Percentiles rank a stretch among this genome's conserved stretches.
phyloP scores from a whole-genome alignment of 1,140 invertebrate species.

The Ceratina calcarata region DNA sequence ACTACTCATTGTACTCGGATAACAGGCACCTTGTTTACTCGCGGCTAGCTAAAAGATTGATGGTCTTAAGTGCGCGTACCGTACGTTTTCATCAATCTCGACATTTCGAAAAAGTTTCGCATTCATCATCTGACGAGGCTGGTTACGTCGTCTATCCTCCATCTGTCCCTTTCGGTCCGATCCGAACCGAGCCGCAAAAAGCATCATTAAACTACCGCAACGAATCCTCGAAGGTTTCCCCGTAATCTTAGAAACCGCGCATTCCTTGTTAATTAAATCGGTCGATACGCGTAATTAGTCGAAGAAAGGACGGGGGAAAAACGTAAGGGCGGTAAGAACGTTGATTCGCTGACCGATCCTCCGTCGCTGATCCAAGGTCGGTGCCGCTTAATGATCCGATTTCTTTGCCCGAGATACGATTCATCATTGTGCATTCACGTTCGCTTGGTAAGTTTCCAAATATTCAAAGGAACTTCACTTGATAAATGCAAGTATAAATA shows the following conservation, averaged over 20 bases:
- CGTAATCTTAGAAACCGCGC: constrained; percentile 5
- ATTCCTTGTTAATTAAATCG: constrained; percentile 17
- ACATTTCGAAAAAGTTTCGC: not conserved
- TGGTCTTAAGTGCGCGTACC: not conserved
- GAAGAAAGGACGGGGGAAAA: not conserved
- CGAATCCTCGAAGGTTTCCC: not conserved
- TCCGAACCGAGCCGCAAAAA: not conserved
- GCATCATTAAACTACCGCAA: not conserved
- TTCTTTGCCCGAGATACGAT: constrained; percentile 63
- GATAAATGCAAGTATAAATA: not conserved
- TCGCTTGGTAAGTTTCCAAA: not conserved
- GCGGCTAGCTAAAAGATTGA: not conserved
- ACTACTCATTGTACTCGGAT: not conserved
- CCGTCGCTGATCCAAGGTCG: constrained; percentile 26
- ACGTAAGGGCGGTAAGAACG: not conserved
- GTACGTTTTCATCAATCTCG: constrained; percentile 5
- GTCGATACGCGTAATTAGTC: constrained; percentile 15
- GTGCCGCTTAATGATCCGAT: constrained; percentile 25
- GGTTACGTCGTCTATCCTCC: too few species aligned
- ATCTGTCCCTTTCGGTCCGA: not conserved
- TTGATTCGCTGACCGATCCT: not conserved
- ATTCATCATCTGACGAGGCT: not conserved
- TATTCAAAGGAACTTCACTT: not conserved
- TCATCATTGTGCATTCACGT: constrained; percentile 67
- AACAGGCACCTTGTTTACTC: not conserved